These are phyloP conservation scores for Zalophus californianus DNA, from an alignment of 2,797 vertebrate genomes.

Conservation along the genomic window DNA sequence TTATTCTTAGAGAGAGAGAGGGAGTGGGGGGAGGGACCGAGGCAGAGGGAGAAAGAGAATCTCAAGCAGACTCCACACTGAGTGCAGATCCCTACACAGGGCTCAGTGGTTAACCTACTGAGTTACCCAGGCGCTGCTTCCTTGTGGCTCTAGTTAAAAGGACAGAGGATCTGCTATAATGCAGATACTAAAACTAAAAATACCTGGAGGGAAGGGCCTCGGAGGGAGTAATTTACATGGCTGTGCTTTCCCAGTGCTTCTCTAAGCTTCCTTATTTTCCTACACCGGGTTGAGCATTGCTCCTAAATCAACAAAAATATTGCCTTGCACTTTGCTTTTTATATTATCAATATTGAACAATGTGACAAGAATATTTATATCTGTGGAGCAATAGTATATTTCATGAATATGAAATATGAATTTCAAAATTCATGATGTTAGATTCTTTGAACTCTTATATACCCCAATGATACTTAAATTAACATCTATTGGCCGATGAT, in stretches of 20 bases:
- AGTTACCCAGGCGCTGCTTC: neutral
- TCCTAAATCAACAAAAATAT: conserved; percentile 7
- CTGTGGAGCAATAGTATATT: neutral
- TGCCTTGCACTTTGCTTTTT: neutral
- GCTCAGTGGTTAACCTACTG: neutral
- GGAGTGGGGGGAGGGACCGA: neutral
- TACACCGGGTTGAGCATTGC: neutral
- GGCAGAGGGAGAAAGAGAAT: neutral
- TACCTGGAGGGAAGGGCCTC: neutral
- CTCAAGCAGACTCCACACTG: neutral
- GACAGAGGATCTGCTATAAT: neutral
- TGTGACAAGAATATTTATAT: neutral
- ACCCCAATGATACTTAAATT: neutral
- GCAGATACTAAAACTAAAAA: conserved; percentile 11
- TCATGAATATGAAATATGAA: too few relatives aligned
- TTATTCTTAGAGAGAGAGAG: neutral
- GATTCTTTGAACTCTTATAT: neutral
- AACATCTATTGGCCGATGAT: neutral
- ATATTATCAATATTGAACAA: neutral
- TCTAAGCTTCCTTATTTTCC: neutral
- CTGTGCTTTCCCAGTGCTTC: neutral
- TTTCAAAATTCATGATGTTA: neutral
- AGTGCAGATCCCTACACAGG: neutral
- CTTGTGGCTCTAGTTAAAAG: neutral
- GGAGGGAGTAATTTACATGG: neutral